phyloP scores from a whole-genome alignment of 2,888 invertebrate genomes.

The Andrena bicolor region DNA sequence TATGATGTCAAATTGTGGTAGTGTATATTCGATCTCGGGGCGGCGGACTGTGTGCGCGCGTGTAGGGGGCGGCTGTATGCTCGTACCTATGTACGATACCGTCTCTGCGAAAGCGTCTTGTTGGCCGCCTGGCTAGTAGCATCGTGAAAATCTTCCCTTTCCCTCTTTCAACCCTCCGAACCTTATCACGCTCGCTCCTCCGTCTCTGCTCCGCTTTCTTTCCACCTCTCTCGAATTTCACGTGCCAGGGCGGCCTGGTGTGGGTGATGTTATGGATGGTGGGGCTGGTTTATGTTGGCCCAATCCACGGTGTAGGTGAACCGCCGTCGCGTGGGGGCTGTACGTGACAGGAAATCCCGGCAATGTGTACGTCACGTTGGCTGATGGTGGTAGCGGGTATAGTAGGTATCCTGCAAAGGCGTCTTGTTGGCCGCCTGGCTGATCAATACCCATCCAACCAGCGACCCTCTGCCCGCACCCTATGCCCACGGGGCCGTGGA shows the following conservation, averaged over 20 bases:
- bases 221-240: constrained; percentile 40
- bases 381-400: constrained; percentile 69
- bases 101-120: constrained; percentile 75
- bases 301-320: constrained; percentile 44
- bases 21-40: constrained; percentile 53
- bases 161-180: constrained; percentile 45
- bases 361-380: constrained; percentile 51
- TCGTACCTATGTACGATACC: constrained; percentile 70
- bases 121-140: constrained; percentile 73
- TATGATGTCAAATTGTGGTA: constrained; percentile 55
- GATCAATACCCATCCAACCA: constrained; percentile 81
- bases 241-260: constrained; percentile 48
- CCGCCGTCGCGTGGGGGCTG: constrained; percentile 23
- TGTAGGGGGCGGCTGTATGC: constrained; percentile 12
- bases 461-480: constrained; percentile 72
- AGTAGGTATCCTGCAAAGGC: constrained; percentile 80
- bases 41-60: constrained; percentile 28
- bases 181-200: constrained; percentile 57
- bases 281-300: constrained; percentile 64
- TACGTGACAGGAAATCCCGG: constrained; percentile 52
- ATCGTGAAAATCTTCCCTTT: constrained; percentile 63
- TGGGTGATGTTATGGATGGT: constrained; percentile 66
- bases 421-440: constrained; percentile 79
- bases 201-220: constrained; percentile 52
- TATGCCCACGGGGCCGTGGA: constrained; percentile 72